A percentile compares a stretch with the other conserved stretches of the same genome.
Evolutionary conservation across 2,113 vertebrate species (phyloP).

Genomic region (Scytalopus superciliaris): DNA sequence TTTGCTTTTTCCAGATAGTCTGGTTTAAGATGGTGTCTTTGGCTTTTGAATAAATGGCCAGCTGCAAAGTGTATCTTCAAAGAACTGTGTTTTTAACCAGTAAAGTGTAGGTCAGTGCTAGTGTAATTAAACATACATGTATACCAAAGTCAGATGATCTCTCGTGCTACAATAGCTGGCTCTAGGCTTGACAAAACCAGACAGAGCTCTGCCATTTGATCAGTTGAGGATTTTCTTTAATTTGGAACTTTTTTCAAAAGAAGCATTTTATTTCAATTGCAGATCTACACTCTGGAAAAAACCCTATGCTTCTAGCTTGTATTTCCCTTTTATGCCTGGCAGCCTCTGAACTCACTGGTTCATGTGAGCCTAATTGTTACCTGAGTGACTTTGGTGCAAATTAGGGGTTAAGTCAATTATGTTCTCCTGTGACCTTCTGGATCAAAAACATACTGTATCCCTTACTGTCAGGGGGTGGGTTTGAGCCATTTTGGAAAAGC

Average conservation of each 20-base stretch:
- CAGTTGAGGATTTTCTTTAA: background rate
- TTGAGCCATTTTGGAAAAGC: background rate
- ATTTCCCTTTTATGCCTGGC: background rate
- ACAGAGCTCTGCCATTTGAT: background rate
- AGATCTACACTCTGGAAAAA: background rate
- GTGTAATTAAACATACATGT: background rate
- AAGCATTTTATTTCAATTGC: background rate
- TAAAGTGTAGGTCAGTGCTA: background rate
- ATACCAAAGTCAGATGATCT: background rate
- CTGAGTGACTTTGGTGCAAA: background rate
- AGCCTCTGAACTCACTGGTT: background rate
- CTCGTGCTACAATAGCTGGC: background rate
- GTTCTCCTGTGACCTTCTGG: background rate
- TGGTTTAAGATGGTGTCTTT: background rate
- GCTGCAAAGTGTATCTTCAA: background rate
- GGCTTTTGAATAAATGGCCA: background rate
- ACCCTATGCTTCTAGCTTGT: background rate
- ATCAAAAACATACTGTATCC: background rate
- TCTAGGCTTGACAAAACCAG: background rate
- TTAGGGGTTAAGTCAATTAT: constrained; percentile 12
- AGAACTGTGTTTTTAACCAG: background rate
- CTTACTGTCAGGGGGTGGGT: background rate
- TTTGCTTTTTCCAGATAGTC: background rate
- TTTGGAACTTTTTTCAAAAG: background rate
- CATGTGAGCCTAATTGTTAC: background rate